phyloP scores from a whole-genome alignment of 64 coral and sea anemone genomes.

The Porites australiensis region DNA sequence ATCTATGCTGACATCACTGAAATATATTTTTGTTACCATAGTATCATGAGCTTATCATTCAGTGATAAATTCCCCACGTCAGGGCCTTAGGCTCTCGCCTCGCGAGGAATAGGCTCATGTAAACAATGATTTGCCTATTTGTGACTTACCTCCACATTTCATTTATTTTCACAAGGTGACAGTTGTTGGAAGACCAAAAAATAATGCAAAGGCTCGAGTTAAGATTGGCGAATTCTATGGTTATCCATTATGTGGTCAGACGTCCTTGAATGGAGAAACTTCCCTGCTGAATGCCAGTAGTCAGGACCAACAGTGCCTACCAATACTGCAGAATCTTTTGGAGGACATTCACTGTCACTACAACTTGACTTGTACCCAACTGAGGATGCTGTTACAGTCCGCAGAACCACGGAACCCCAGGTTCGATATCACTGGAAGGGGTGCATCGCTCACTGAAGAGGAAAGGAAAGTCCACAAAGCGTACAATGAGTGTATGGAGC shows the following conservation, averaged over 20 bases:
- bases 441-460: constrained; percentile 28
- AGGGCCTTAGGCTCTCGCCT: too few species aligned
- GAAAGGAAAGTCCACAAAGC: constrained; percentile 82
- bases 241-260: constrained; percentile 67
- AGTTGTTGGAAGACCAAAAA: constrained; percentile 85
- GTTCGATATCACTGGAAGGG: not conserved
- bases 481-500: constrained; percentile 82
- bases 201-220: constrained; percentile 84
- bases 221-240: constrained; percentile 98
- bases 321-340: constrained; percentile 67
- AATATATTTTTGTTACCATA: too few species aligned
- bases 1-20: too few species aligned
- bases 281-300: constrained; percentile 5
- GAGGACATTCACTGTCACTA: constrained; percentile 98
- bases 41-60: too few species aligned
- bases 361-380: constrained; percentile 79
- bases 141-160: not conserved
- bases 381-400: constrained; percentile 66
- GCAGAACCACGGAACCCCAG: constrained; percentile 18
- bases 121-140: too few species aligned
- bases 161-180: constrained; percentile 62
- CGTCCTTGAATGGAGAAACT: constrained; percentile 16
- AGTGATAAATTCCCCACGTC: too few species aligned
- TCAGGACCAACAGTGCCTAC: constrained; percentile 41
- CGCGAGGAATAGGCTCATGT: too few species aligned